phyloP scores from a whole-genome alignment of 2,888 invertebrate species.

The Cremastinae sp. region DNA sequence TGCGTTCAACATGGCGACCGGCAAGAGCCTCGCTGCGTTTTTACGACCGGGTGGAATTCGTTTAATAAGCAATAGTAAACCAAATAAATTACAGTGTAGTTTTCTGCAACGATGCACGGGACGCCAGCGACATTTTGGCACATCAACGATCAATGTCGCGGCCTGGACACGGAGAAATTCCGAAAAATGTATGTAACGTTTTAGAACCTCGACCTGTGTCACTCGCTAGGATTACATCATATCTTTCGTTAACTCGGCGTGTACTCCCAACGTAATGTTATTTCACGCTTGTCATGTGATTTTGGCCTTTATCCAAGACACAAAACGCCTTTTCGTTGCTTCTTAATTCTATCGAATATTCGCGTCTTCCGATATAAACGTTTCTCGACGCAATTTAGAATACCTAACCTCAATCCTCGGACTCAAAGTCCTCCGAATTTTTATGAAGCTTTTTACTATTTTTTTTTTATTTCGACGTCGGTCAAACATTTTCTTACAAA shows the following conservation, averaged over 20 bases:
- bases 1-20: conserved; percentile 79
- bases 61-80: conserved; percentile 73
- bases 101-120: conserved; percentile 68
- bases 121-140: conserved; percentile 69
- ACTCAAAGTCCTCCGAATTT: conserved; percentile 4
- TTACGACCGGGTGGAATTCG: conserved; percentile 76
- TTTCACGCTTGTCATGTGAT: conserved; percentile 9
- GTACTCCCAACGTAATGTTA: conserved; percentile 3
- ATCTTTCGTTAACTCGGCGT: conserved; percentile 7
- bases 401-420: conserved; percentile 29
- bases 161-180: conserved; percentile 67
- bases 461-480: background rate
- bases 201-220: conserved; percentile 10
- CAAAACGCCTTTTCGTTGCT: background rate
- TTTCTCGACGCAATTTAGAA: background rate
- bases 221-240: conserved; percentile 74
- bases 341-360: conserved; percentile 6
- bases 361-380: background rate
- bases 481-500: too few relatives aligned
- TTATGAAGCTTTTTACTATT: background rate
- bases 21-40: conserved; percentile 78
- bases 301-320: conserved; percentile 8
- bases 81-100: conserved; percentile 68
- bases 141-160: conserved; percentile 69
- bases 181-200: conserved; percentile 72